phyloP scores from a whole-genome alignment of 2,888 invertebrate species.

The Oscheius sp. region DNA sequence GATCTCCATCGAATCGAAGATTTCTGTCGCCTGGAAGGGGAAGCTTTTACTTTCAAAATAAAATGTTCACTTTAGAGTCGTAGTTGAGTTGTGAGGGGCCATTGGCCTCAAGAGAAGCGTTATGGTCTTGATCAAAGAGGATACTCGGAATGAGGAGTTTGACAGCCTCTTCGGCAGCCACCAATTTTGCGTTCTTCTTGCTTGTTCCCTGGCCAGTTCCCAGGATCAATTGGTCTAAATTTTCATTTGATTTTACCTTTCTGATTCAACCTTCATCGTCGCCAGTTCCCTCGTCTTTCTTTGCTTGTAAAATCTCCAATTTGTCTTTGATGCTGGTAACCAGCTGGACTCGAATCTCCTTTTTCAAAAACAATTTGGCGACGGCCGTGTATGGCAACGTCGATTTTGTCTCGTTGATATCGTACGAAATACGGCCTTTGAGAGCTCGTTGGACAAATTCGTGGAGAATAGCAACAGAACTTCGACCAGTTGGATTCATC shows the following conservation, averaged over 20 bases:
- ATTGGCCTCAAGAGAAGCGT: background rate
- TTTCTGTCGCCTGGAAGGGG: constrained; percentile 42
- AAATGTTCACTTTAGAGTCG: constrained; percentile 4
- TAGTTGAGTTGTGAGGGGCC: constrained; percentile 1
- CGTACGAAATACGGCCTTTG: constrained; percentile 76
- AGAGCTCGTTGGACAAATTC: constrained; percentile 95
- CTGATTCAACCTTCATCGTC: constrained; percentile 1
- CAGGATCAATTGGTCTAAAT: constrained; percentile 76
- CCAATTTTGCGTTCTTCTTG: constrained; percentile 93
- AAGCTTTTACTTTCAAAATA: background rate
- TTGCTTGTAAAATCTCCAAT: constrained; percentile 38
- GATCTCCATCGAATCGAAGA: constrained; percentile 85
- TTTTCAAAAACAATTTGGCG: constrained; percentile 42
- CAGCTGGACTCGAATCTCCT: constrained; percentile 22
- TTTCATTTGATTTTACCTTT: background rate
- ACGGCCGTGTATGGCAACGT: constrained; percentile 43
- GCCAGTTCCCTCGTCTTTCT: background rate
- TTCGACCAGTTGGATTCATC: constrained; percentile 73
- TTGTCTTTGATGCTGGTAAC: constrained; percentile 41
- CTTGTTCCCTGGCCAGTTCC: constrained; percentile 92
- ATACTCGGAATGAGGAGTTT: constrained; percentile 56
- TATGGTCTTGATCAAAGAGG: constrained; percentile 41
- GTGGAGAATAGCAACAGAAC: constrained; percentile 90
- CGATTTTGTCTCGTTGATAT: constrained; percentile 49
- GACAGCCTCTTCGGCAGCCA: constrained; percentile 76